phyloP scores from a whole-genome alignment of 1,140 invertebrate genomes.

The Psilanteris sp. region DNA sequence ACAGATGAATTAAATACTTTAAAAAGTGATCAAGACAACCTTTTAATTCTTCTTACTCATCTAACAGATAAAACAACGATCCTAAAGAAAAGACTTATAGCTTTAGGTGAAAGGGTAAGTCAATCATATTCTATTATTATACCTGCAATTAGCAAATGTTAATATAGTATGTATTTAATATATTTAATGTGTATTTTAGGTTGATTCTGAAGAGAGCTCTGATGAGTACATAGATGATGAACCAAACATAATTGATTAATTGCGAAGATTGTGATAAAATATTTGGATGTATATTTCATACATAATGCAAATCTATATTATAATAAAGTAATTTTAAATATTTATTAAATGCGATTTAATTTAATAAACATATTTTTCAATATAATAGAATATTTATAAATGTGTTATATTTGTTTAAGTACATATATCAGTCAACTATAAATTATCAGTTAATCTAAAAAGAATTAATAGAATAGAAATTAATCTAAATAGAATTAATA shows the following conservation, averaged over 20 bases:
- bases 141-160: no score
- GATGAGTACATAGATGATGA: no score
- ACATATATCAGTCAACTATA: no score
- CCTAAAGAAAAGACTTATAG: conserved; percentile 84
- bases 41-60: conserved; percentile 91
- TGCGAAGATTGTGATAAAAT: conserved; percentile 39
- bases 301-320: not conserved
- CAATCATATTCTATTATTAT: conserved; percentile 1
- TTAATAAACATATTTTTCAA: no score
- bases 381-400: no score
- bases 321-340: no score
- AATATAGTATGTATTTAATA: no score
- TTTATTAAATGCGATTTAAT: no score
- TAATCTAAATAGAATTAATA: no score
- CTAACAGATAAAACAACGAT: conserved; percentile 88
- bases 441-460: no score
- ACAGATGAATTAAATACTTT: conserved; percentile 84
- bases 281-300: conserved; percentile 29
- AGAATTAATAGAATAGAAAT: no score
- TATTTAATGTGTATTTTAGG: conserved; percentile 52
- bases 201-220: conserved; percentile 76
- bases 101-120: conserved; percentile 84
- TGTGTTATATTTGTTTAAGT: no score
- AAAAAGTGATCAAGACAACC: conserved; percentile 94
- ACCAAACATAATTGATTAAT: conserved; percentile 71